Evolutionary conservation across 2,113 vertebrate species (phyloP), one percentile per base, ranked within the genome.

Genomic region (Nymphicus hollandicus): DNA sequence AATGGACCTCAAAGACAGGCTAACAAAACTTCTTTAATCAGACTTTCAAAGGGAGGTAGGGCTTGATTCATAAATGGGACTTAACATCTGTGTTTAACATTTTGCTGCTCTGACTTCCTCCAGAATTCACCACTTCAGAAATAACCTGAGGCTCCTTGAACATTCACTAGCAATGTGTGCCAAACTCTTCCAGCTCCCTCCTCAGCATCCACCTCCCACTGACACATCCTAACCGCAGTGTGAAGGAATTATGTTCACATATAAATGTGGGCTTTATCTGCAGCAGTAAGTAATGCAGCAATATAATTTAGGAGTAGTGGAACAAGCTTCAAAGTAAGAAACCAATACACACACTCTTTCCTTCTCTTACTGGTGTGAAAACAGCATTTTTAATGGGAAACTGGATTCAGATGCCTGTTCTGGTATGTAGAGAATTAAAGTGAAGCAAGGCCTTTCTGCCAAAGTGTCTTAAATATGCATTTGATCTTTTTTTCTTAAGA

Each of bases 401-500:
- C 47, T 69, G 49, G 49, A 37, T 73, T 66, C n/a, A 73, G 37
- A 18, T 77, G 35, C 58, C 63, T 81, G 3, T 66, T 90, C 19
- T 63, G 17, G 47, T 58, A 71, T 7, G 10, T 18, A 50, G 2
- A 25, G 3, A 27, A 86, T 55, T 44, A 90, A 90, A 93, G 44
- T 1, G 6, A 93, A 86, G 28, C 10, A 91, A 93, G 13, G 10
- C 3, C 60, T 70, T 83, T 70, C 53, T 70, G 69, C 35, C 41
- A 64, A 43, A 89, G 13, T 55, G 6, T 56, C 81, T 88, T 87
- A 65, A 80, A 72, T 13, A 82, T 4, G 17, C 33, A 68, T 85
- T 89, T 94, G 52, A 81, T 61, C 17, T 50, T 88, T 81, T 71
- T 84, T 87, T 80, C 81, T 73, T 83, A 49, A 61, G 35, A 24